phyloP scores from a whole-genome alignment of 1,140 invertebrate genomes.

The Andrena cerasifolii region DNA sequence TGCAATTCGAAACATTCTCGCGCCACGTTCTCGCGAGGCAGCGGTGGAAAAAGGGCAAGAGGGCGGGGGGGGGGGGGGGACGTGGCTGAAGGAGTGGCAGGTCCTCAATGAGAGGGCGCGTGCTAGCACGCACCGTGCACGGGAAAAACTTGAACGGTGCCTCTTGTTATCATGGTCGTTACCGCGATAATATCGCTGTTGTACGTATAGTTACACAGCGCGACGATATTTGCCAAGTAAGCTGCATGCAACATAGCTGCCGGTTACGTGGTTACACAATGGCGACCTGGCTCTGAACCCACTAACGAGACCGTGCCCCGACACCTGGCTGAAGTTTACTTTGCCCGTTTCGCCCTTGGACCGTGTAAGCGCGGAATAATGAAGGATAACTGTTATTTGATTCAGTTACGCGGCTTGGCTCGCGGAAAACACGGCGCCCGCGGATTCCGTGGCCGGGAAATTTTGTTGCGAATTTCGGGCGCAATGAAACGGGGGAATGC shows the following conservation, averaged over 20 bases:
- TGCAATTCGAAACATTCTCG: not conserved
- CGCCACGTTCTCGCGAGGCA: not conserved
- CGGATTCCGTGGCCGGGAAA: not conserved
- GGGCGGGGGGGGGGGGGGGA: too few species aligned
- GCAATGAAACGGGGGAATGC: constrained; percentile 23
- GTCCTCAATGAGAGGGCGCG: constrained; percentile 3
- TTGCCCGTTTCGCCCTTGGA: constrained; percentile 42
- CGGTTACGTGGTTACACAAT: constrained; percentile 63
- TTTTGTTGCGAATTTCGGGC: not conserved
- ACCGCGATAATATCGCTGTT: constrained; percentile 62
- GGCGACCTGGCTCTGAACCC: constrained; percentile 58
- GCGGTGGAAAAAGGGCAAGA: not conserved
- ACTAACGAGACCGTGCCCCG: constrained; percentile 61
- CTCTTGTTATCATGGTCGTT: constrained; percentile 62
- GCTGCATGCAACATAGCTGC: constrained; percentile 45
- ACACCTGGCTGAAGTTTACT: constrained; percentile 62
- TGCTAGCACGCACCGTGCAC: not conserved
- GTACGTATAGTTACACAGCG: constrained; percentile 29
- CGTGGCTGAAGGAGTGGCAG: not conserved
- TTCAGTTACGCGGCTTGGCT: constrained; percentile 41
- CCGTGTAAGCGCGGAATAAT: constrained; percentile 57
- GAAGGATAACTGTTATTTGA: constrained; percentile 66
- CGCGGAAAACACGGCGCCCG: constrained; percentile 17
- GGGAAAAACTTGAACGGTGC: constrained; percentile 29
- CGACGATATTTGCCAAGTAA: constrained; percentile 58